These are phyloP conservation scores for Luscinia megarhynchos DNA, from an alignment of 2,797 vertebrate species.

Conservation along the genomic window DNA sequence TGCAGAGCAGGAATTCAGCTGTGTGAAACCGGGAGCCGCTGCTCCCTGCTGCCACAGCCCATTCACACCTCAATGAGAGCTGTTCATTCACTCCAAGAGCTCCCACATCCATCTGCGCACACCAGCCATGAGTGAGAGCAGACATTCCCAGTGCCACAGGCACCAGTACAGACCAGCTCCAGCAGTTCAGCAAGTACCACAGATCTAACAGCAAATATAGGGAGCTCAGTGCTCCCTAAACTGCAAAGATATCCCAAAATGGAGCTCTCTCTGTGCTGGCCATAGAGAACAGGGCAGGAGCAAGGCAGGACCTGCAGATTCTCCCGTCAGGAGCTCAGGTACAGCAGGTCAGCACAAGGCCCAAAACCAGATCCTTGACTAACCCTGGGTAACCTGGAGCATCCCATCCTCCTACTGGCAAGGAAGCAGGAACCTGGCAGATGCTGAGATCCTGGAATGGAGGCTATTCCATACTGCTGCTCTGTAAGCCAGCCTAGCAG, in stretches of 20 bases:
- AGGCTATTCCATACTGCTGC: not conserved
- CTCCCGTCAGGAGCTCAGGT: rapidly evolving
- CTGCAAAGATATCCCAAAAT: not conserved
- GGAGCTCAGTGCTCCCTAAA: not conserved
- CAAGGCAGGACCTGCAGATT: not conserved
- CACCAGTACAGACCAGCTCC: rapidly evolving
- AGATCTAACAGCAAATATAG: not conserved
- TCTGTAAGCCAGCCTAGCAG: not conserved
- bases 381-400: not conserved
- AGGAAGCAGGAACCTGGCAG: not conserved
- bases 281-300: not conserved
- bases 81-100: not conserved
- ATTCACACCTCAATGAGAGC: not conserved
- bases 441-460: not conserved
- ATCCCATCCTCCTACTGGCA: not conserved
- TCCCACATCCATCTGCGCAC: not conserved
- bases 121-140: not conserved
- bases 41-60: not conserved
- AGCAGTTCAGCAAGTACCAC: not conserved
- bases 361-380: not conserved
- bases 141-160: not conserved
- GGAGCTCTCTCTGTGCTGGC: rapidly evolving
- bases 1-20: conserved; percentile 24
- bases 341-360: not conserved
- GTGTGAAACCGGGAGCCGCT: not conserved